Percentiles rank a stretch among this genome's conserved stretches.
These are phyloP conservation scores for Pentamera pediparva DNA, from an alignment of 53 echinoderm and acorn worm species.

Conservation along the genomic window DNA sequence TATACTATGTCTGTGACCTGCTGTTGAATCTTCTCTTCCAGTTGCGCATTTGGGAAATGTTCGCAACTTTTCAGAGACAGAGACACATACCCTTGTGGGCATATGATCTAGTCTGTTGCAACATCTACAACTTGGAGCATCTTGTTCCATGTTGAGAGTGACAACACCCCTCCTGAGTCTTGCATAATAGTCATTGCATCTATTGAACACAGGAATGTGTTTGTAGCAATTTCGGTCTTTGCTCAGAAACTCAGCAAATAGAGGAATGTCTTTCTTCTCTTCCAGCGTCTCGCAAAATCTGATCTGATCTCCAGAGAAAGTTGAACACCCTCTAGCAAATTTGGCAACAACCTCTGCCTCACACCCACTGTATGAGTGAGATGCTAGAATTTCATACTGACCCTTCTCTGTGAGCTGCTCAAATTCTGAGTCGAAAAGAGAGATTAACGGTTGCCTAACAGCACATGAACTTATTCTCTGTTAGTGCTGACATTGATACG, in stretches of 20 bases:
- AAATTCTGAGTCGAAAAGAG: background rate
- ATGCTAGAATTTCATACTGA: background rate
- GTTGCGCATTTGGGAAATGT: background rate
- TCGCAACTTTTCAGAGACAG: background rate
- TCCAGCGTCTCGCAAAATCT: background rate
- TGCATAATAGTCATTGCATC: conserved; percentile 7
- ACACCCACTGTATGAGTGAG: too few species aligned
- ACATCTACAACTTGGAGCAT: background rate
- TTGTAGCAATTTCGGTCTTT: background rate
- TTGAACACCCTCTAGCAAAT: too few species aligned
- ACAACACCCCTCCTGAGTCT: conserved; percentile 1
- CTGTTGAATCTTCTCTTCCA: background rate
- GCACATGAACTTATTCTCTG: background rate
- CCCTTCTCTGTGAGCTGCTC: background rate
- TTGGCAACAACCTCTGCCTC: too few species aligned
- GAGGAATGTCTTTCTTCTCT: background rate
- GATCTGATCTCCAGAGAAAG: background rate
- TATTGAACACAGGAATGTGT: background rate
- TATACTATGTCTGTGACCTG: background rate
- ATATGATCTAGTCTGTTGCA: conserved; percentile 11
- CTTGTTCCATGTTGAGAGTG: background rate
- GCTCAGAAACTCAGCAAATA: background rate
- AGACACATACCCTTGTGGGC: background rate
- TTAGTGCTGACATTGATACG: conserved; percentile 6
- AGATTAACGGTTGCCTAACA: background rate